Evolutionary conservation across 64 coral and sea anemone species (phyloP).

Genomic region (Pocillopora damicornis): DNA sequence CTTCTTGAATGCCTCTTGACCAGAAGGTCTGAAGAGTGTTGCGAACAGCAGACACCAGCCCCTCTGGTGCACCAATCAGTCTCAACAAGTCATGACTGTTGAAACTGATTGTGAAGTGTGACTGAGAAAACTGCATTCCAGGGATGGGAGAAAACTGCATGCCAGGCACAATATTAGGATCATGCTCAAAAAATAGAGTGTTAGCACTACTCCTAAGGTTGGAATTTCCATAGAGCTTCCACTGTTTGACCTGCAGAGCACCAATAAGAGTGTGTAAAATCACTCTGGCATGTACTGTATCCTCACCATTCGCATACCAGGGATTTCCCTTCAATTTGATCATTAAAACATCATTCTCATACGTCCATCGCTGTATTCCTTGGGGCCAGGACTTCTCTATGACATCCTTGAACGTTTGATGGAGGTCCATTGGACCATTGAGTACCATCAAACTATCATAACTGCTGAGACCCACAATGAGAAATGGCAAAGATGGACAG

Average conservation of each 20-base stretch:
- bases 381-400: conserved; percentile 56
- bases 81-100: conserved; percentile 62
- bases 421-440: conserved; percentile 61
- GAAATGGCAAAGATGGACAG: conserved; percentile 43
- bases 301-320: conserved; percentile 53
- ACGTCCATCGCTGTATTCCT: conserved; percentile 66
- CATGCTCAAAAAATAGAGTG: conserved; percentile 78
- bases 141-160: not conserved
- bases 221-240: conserved; percentile 55
- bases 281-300: conserved; percentile 51
- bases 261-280: conserved; percentile 60
- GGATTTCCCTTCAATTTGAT: conserved; percentile 73
- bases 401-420: conserved; percentile 32
- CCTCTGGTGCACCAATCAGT: conserved; percentile 56
- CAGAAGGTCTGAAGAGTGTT: conserved; percentile 49
- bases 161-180: conserved; percentile 40
- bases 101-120: conserved; percentile 56
- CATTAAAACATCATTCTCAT: conserved; percentile 54
- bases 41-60: conserved; percentile 54
- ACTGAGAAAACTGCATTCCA: not conserved
- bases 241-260: conserved; percentile 25
- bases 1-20: conserved; percentile 53
- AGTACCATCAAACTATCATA: conserved; percentile 78
- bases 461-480: conserved; percentile 62
- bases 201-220: conserved; percentile 63